Evolutionary conservation across 1,140 invertebrate species (phyloP), one percentile per base, ranked within the genome.

Genomic region (Uloborus diversus): DNA sequence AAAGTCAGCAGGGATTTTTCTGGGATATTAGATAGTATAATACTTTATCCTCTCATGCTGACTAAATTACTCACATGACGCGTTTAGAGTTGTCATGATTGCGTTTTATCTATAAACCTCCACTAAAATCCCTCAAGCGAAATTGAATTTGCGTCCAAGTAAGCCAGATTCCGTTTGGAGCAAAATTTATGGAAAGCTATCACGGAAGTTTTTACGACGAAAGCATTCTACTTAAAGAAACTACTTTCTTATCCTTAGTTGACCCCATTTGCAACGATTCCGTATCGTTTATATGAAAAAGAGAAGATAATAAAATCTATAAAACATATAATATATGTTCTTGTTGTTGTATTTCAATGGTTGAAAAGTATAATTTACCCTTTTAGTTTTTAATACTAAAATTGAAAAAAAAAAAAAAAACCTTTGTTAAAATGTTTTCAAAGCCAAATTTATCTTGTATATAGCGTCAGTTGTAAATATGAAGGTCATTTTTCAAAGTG

Each of bases 141-240:
- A 68, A 68, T 68, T 68, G 65, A 68, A 57, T 69, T 69, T 69
- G 49, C 66, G n/a, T 56, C 37, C 32, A 33, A 17, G 66, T 47
- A 69, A 69, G 56, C 66, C 32, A 32, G 27, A 69, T 69, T 56
- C 30, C 66, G 66, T 69, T 69, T 69, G 66, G 47, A 11, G 3
- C 51, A n/a, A 56, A 69, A 69, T 69, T 69, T 69, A 69, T 69
- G 49, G 66, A 53, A 9, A 14, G 66, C 66, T 56, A 69, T 69
- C 66, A 56, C 49, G 49, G 49, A 57, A 69, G 56, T 51, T 69
- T 69, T 69, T 69, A 69, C 66, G 66, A 69, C 42, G 20, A 51
- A 56, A 69, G 56, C 66, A 69, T 69, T 69, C 49, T 69, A 69
- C 66, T 69, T 69, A 69, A 69, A 69, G 66, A 51, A 69, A 35